These are phyloP conservation scores for Drosophila kurseongensis DNA, from an alignment of 1,140 invertebrate genomes.

Conservation along the genomic window DNA sequence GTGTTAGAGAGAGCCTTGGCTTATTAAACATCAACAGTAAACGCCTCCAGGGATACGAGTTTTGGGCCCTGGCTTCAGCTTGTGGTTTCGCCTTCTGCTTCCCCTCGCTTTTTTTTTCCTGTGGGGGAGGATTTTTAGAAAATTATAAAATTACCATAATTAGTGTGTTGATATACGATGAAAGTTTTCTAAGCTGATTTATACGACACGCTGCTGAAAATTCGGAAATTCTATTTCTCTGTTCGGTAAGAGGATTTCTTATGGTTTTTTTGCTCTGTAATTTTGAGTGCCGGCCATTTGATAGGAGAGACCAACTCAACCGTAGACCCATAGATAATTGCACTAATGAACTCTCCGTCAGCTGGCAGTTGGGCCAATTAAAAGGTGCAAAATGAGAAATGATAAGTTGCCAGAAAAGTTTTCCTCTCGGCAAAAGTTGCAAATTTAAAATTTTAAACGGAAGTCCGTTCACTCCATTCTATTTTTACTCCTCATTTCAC, in stretches of 20 bases:
- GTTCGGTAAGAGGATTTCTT: conserved; percentile 42
- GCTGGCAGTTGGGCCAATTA: conserved; percentile 24
- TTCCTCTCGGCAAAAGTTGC: conserved; percentile 16
- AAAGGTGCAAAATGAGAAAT: conserved; percentile 43
- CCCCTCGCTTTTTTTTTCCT: conserved; percentile 13
- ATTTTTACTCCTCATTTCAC: conserved; percentile 40
- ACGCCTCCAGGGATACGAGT: conserved; percentile 47
- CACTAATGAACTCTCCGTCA: conserved; percentile 31
- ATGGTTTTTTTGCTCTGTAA: conserved; percentile 4
- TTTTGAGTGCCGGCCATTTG: conserved; percentile 35
- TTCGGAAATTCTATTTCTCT: conserved; percentile 28
- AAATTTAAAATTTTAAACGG: conserved; percentile 22
- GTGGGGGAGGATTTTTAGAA: conserved; percentile 54
- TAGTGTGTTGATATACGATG: conserved; percentile 76
- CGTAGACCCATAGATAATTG: conserved; percentile 28
- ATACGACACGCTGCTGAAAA: conserved; percentile 56
- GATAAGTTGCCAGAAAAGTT: conserved; percentile 35
- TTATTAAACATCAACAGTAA: conserved; percentile 77
- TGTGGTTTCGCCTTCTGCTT: conserved; percentile 41
- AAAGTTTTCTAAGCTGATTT: conserved; percentile 76
- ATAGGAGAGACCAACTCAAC: conserved; percentile 17
- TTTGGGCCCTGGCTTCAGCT: conserved; percentile 24
- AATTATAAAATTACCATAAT: conserved; percentile 78
- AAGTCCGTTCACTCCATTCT: conserved; percentile 12
- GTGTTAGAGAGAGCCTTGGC: conserved; percentile 43